Conservation (phyloP, 1,140 invertebrate genomes). For the Arctopsyche grandis region DNA sequence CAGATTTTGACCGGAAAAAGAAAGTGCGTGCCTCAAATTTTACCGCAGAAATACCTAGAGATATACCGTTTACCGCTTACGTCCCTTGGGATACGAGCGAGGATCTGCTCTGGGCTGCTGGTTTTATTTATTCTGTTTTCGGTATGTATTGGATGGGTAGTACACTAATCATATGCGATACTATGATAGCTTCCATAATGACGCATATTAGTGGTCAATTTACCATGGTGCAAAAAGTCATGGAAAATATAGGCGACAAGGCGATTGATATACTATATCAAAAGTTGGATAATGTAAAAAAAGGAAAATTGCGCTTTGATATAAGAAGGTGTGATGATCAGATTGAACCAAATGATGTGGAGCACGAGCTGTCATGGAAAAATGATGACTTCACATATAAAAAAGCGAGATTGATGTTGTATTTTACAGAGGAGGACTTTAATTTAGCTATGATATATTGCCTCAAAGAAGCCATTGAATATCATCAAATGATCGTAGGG, state of each 20-base stretch:
- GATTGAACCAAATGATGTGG: not conserved
- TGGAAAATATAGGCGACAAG: conserved; percentile 34
- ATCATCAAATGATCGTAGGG: conserved; percentile 42
- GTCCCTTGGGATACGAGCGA: conserved; percentile 46
- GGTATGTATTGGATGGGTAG: conserved; percentile 45
- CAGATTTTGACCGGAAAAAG: conserved; percentile 41
- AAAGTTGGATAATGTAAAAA: not conserved
- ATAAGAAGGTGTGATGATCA: not conserved
- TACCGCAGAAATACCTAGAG: conserved; percentile 39
- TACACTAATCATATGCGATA: conserved; percentile 47
- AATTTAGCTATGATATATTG: conserved; percentile 38
- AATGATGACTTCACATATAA: not conserved
- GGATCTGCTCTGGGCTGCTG: conserved; percentile 30
- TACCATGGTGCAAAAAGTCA: conserved; percentile 42
- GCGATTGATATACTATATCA: conserved; percentile 39
- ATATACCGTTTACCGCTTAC: conserved; percentile 45
- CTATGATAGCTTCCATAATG: conserved; percentile 50
- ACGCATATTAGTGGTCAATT: conserved; percentile 49
- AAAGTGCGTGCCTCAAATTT: conserved; percentile 29
- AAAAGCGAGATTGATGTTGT: conserved; percentile 10
- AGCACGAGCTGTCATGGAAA: not conserved
- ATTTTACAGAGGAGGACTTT: conserved; percentile 47
- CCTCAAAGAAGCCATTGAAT: conserved; percentile 48
- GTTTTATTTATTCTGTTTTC: conserved; percentile 39
- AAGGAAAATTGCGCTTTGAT: too few relatives aligned